Evolutionary conservation across 1,140 invertebrate species (phyloP).

Genomic region (Aphaenogaster rudis): DNA sequence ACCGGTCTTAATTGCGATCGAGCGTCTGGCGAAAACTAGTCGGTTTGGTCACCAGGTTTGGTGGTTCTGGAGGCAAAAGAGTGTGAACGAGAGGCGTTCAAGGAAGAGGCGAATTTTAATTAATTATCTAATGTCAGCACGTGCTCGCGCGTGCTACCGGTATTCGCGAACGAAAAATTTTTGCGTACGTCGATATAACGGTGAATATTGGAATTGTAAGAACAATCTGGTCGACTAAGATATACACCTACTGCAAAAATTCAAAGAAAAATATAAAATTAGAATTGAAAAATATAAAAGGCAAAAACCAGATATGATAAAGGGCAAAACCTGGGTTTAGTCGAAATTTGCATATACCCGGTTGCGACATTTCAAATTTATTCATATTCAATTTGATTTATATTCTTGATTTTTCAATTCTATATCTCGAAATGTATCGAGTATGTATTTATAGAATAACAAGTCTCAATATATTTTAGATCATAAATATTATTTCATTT

Average conservation of each 20-base stretch:
- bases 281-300: not conserved
- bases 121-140: conserved; percentile 47
- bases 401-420: too few relatives aligned
- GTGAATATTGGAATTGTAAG: not conserved
- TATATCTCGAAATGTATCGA: not conserved
- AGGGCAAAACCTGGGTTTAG: too few relatives aligned
- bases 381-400: too few relatives aligned
- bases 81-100: not conserved
- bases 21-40: conserved; percentile 63
- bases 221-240: not conserved
- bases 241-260: not conserved
- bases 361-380: too few relatives aligned
- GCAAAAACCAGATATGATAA: not conserved
- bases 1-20: conserved; percentile 80
- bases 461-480: not conserved
- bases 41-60: conserved; percentile 28
- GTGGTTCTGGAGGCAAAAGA: not conserved
- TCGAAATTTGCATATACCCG: too few relatives aligned
- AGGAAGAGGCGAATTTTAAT: conserved; percentile 13
- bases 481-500: not conserved
- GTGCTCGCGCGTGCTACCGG: not conserved
- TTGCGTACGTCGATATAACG: not conserved
- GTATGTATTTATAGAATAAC: not conserved
- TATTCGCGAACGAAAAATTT: not conserved
- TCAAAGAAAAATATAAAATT: not conserved